Base-by-base conservation (phyloP, 2,113 vertebrate genomes). In the Pseudopodoces humilis region DNA sequence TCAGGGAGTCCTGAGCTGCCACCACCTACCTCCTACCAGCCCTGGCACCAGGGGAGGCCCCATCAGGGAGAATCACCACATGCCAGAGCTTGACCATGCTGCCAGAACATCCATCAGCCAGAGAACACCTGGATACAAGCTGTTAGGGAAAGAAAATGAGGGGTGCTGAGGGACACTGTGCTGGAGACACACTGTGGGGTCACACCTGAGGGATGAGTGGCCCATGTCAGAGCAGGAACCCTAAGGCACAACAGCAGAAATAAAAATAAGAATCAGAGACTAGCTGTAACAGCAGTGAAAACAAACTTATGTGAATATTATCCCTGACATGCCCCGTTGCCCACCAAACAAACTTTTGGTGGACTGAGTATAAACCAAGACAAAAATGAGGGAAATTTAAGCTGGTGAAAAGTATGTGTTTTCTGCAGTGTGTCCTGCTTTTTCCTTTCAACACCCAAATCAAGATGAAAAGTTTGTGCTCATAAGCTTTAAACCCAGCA, bases 11-110 rank as follows among this genome's bases (percentile, higher is more conserved):
- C 6, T 1, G 2, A 71, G 47, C 7, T 7, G 2, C 18, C 53
- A 55, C 21, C 4, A 2, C 15, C 4, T 0, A 1, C 8, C n/a
- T 72, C 27, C 71, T 5, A 1, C 41, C 0, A 0, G 11, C 10
- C 56, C 62, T 47, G 65, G 69, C 49, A 6, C 24, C 0, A 0
- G 20, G 19, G 16, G 13, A 24, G 33, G 13, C 3, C 35, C 21
- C 55, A 11, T 8, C 0, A 3, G 21, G 30, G 28, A 62, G 62
- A 82, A 16, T 6, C 33, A 44, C 16, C 46, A 35, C 24, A 30
- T 0, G 0, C 4, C 65, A 84, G 30, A 14, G 27, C 46, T 65
- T 2, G 3, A 5, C 15, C 37, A 6, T 7, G 2, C 2, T 4
- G 4, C 50, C 41, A 62, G 50, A 58, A 37, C 3, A 4, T 6